Evolutionary conservation across 2,888 invertebrate genomes (phyloP), one percentile per base, ranked within the genome.

Genomic region (Argyra leucocephala): DNA sequence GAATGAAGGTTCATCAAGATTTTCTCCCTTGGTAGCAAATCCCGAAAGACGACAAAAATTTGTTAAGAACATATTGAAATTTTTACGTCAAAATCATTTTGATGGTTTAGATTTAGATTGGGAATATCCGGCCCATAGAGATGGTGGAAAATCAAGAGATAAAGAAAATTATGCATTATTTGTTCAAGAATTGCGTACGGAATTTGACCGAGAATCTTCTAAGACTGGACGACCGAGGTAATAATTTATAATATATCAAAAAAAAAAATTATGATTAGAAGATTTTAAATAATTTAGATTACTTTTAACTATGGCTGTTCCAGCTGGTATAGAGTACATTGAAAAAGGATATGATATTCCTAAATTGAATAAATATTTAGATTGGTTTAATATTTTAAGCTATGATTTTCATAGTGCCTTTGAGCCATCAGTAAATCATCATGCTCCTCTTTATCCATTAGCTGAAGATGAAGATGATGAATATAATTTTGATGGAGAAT

Each of bases 381-480:
- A 95, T 80, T 95, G 95, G 86, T 89, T 95, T 83, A 95, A 95
- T 80, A 83, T 95, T 68, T 81, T 95, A 36, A 89, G 92, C 4
- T 95, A 95, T 79, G 95, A 95, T 78, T 95, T 94, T 77, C 94
- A 95, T 79, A 93, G 93, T 0, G 91, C 94, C 0, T 92, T 89
- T 76, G 94, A 95, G 75, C 92, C 93, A 0, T 87, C 91, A 0
- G 93, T 91, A 6, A 93, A 94, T 80, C 95, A 95, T 76, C 95
- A 95, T 80, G 88, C 94, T 0, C 93, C 95, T 0, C 83, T 95
- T 10, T 91, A 86, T 76, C 85, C 92, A 0, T 77, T 91, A 5
- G 87, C 87, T 74, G 91, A 91, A 73, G 78, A 78, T 31, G 93
- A 91, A 73, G 87, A 88, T 65, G 88, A 86, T 67, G 93, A 93